These are phyloP conservation scores for Propithecus perrieri DNA, from an alignment of 2,797 vertebrate genomes.

Conservation along the genomic window DNA sequence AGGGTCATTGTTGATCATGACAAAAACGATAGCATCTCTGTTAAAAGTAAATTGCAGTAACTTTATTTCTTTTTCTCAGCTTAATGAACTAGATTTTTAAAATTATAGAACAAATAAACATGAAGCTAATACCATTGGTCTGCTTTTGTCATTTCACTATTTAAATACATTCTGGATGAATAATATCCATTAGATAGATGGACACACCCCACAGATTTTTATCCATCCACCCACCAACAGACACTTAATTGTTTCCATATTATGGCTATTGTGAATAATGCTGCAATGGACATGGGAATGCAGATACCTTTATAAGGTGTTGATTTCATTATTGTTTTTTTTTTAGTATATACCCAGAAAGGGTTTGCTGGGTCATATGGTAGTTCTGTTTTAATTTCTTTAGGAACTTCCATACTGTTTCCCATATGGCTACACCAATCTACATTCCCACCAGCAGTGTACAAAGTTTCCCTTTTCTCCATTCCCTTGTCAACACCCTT, in stretches of 20 bases:
- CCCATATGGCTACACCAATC: not conserved
- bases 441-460: not conserved
- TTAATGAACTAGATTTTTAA: not conserved
- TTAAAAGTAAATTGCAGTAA: not conserved
- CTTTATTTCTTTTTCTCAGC: not conserved
- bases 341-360: not conserved
- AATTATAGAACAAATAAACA: not conserved
- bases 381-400: not conserved
- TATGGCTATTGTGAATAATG: not conserved
- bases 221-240: not conserved
- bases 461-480: not conserved
- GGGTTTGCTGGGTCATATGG: not conserved
- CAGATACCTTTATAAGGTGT: not conserved
- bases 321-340: not conserved
- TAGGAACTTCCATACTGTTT: not conserved
- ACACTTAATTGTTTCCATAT: not conserved
- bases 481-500: not conserved
- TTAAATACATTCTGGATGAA: not conserved
- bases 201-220: not conserved
- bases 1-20: not conserved
- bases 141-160: not conserved
- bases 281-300: not conserved
- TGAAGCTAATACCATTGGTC: not conserved
- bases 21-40: not conserved
- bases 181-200: not conserved